A percentile compares a stretch with the other conserved stretches of the same genome.
phyloP scores from a whole-genome alignment of 2,888 invertebrate genomes.

The Adineta ricciae region DNA sequence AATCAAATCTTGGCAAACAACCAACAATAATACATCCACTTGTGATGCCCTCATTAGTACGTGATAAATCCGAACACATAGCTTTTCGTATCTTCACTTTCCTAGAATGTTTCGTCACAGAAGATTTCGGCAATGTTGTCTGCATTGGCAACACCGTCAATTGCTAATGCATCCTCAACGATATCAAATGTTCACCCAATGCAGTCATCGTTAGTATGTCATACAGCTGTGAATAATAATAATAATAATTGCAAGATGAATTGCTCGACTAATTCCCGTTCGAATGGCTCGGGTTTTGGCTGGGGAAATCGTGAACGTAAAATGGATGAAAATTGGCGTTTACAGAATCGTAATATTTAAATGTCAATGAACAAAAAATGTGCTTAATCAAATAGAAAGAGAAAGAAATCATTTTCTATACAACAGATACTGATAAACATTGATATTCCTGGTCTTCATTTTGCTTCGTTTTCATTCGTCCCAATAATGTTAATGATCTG shows the following conservation, averaged over 20 bases:
- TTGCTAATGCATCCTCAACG: background rate
- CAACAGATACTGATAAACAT: background rate
- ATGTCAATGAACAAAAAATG: background rate
- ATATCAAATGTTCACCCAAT: background rate
- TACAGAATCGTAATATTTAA: background rate
- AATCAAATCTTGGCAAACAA: background rate
- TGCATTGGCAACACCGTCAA: background rate
- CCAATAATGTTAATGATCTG: background rate
- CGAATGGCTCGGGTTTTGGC: background rate
- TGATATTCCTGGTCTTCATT: background rate
- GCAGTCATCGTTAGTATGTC: background rate
- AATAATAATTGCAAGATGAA: background rate
- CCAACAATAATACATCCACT: background rate
- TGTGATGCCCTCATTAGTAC: background rate
- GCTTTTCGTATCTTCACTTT: background rate
- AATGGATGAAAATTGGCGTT: slow-evolving; percentile 5
- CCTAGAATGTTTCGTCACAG: background rate
- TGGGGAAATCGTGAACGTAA: background rate
- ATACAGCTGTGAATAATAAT: background rate
- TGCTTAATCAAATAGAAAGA: too few relatives aligned
- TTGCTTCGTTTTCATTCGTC: background rate
- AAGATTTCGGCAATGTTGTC: background rate
- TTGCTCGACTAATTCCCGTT: background rate
- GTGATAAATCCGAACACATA: background rate
- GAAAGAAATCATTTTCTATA: background rate